Evolutionary conservation across 1,140 invertebrate genomes (phyloP).

Genomic region (Ceratina australensis): DNA sequence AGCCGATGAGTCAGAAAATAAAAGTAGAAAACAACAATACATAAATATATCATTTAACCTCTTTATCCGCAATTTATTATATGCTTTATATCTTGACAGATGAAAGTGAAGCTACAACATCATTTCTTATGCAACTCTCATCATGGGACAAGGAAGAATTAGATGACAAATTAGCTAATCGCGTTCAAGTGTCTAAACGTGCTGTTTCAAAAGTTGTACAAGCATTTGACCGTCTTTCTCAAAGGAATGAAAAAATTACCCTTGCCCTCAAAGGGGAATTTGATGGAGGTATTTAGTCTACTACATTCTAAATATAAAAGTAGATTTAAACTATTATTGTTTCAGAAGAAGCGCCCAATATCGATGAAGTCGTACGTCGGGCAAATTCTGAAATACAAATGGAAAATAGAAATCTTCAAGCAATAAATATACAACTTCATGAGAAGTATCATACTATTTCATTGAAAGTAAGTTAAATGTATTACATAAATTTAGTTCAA

Average conservation of each 20-base stretch:
- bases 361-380: conserved; percentile 91
- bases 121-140: conserved; percentile 96
- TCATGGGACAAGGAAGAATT: conserved; percentile 99
- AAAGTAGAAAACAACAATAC: conserved; percentile 83
- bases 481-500: conserved; percentile 1
- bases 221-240: conserved; percentile 96
- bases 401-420: conserved; percentile 95
- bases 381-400: conserved; percentile 92
- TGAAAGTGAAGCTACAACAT: conserved; percentile 97
- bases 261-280: conserved; percentile 91
- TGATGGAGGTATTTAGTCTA: conserved; percentile 80
- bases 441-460: conserved; percentile 96
- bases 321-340: conserved; percentile 33
- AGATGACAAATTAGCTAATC: conserved; percentile 96
- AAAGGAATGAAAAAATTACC: conserved; percentile 95
- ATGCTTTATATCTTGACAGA: conserved; percentile 81
- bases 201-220: conserved; percentile 98
- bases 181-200: conserved; percentile 94
- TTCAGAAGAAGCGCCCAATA: conserved; percentile 83
- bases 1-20: conserved; percentile 96
- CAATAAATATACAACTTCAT: conserved; percentile 95
- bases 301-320: not conserved
- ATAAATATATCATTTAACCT: not conserved
- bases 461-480: conserved; percentile 83
- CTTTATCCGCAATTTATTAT: not conserved